These are phyloP conservation scores for Pemphredon lugubris DNA, from an alignment of 2,888 invertebrate genomes.

Conservation along the genomic window DNA sequence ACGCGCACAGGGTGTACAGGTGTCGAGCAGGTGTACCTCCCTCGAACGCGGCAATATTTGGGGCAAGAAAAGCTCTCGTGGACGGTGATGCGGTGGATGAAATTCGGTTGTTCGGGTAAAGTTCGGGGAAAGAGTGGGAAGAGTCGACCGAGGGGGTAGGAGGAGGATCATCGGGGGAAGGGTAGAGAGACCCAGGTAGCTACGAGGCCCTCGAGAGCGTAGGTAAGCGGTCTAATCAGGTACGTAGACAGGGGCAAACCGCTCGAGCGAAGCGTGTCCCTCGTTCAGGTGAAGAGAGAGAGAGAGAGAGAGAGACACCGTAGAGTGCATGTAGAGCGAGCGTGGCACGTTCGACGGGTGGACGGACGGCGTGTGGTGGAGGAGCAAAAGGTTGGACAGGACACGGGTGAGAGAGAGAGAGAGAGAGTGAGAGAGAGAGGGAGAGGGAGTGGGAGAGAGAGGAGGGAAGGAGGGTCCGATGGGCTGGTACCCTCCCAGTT, in stretches of 20 bases:
- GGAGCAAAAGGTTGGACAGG: constrained; percentile 50
- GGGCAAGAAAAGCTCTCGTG: constrained; percentile 24
- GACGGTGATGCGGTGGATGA: not conserved
- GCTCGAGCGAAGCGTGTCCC: constrained; percentile 13
- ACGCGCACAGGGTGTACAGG: constrained; percentile 13
- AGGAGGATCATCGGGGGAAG: not conserved
- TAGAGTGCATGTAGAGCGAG: constrained; percentile 25
- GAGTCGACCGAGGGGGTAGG: not conserved
- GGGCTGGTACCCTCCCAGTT: constrained; percentile 80
- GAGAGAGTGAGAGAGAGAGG: too few species aligned
- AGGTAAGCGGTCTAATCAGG: constrained; percentile 20
- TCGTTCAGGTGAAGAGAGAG: not conserved
- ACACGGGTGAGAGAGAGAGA: too few species aligned
- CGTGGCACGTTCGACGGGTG: constrained; percentile 26
- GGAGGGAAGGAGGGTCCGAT: constrained; percentile 78
- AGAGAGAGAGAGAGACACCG: not conserved
- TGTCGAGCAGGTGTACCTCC: constrained; percentile 29
- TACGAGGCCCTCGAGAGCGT: constrained; percentile 1
- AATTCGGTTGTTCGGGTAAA: not conserved
- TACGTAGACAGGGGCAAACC: constrained; percentile 17
- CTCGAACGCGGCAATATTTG: constrained; percentile 39
- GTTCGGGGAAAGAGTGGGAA: too few species aligned
- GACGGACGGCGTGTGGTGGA: constrained; percentile 39
- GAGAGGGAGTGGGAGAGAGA: too few species aligned
- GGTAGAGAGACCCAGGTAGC: not conserved